Conservation (phyloP, 2,113 vertebrate genomes). For the Neoarius graeffei region DNA sequence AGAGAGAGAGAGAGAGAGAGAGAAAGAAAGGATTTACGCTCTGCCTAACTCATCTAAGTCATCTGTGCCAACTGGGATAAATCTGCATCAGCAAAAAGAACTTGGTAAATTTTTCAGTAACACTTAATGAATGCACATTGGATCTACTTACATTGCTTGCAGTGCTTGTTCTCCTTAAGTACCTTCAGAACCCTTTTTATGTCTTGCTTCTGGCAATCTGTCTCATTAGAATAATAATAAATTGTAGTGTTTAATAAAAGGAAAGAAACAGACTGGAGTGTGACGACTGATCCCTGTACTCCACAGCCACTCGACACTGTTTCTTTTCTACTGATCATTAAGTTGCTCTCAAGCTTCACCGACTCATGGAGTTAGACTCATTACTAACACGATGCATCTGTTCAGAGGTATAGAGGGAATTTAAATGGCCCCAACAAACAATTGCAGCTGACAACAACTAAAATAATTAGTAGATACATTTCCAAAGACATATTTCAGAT, state of each 20-base stretch:
- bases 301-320: constrained; percentile 10
- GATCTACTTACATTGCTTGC: constrained; percentile 29
- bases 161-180: not conserved
- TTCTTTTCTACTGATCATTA: not conserved
- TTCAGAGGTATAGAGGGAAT: constrained; percentile 10
- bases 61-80: constrained; percentile 58
- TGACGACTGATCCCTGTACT: constrained; percentile 33
- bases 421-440: constrained; percentile 3
- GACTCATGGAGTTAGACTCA: constrained; percentile 33
- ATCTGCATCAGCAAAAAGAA: constrained; percentile 42
- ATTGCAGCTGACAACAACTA: not conserved
- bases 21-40: not conserved
- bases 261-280: constrained; percentile 6
- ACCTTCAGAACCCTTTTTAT: not conserved
- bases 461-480: not conserved
- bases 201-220: constrained; percentile 20
- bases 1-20: constrained; percentile 1
- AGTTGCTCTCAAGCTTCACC: constrained; percentile 10
- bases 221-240: constrained; percentile 35
- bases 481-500: not conserved
- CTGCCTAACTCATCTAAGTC: not conserved
- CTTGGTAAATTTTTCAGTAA: constrained; percentile 44
- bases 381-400: constrained; percentile 39
- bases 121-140: constrained; percentile 44
- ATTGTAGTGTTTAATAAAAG: constrained; percentile 36